A percentile compares a stretch with the other conserved stretches of the same genome.
These are phyloP conservation scores for Terebella lapidaria DNA, from an alignment of 2,888 invertebrate genomes.

Conservation along the genomic window DNA sequence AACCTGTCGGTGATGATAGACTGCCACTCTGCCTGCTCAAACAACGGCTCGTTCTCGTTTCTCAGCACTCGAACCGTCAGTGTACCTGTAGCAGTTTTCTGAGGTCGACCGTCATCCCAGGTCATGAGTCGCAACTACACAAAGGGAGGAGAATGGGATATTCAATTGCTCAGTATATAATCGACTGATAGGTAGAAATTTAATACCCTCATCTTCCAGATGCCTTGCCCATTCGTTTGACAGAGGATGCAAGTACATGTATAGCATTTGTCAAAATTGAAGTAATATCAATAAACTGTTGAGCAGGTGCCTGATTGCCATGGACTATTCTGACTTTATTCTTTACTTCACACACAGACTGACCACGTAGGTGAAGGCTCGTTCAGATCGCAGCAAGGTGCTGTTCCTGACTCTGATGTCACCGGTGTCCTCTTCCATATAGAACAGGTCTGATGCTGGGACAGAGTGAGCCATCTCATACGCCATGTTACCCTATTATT, in stretches of 20 bases:
- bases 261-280: too few species aligned
- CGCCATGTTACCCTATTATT: conserved; percentile 12
- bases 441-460: conserved; percentile 33
- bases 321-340: too few species aligned
- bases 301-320: too few species aligned
- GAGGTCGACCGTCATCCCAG: conserved; percentile 18
- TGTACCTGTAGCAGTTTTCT: conserved; percentile 24
- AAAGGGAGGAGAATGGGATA: background rate
- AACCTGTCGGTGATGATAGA: conserved; percentile 29
- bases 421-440: conserved; percentile 32
- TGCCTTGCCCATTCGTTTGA: too few species aligned
- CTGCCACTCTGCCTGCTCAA: conserved; percentile 18
- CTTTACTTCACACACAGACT: too few species aligned
- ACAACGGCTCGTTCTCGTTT: conserved; percentile 22
- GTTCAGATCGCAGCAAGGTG: conserved; percentile 26
- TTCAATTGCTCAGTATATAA: too few species aligned
- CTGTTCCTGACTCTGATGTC: conserved; percentile 31
- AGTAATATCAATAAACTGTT: too few species aligned
- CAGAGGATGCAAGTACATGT: too few species aligned
- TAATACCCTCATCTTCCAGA: too few species aligned
- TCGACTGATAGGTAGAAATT: too few species aligned
- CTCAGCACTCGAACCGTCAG: conserved; percentile 21
- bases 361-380: conserved; percentile 30
- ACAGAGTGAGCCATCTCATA: conserved; percentile 10
- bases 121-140: conserved; percentile 11